Conservation (phyloP, 2,797 vertebrate genomes). For the Xenentodon cancila region DNA sequence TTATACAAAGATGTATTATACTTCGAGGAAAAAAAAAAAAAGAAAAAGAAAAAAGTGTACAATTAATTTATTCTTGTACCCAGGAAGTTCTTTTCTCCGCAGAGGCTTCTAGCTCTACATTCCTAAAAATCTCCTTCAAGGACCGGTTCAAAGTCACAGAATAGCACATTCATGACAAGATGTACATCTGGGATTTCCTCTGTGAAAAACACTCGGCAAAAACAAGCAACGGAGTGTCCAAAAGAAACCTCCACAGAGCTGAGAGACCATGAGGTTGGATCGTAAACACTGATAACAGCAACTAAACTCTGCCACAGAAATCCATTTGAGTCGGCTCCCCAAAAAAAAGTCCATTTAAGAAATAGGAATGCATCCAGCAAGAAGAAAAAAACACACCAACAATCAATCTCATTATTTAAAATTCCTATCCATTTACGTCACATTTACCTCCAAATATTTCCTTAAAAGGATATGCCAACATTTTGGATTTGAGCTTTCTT, state of each 20-base stretch:
- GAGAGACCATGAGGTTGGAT: neutral
- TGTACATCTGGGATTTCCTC: slow-evolving; percentile 8
- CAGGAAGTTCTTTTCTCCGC: neutral
- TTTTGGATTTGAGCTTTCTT: too few relatives aligned
- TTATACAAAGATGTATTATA: slow-evolving; percentile 11
- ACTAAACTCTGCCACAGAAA: neutral
- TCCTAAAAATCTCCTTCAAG: neutral
- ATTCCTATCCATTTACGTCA: too few relatives aligned
- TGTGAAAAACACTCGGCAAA: neutral
- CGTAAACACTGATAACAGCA: slow-evolving; percentile 3
- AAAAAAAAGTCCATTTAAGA: too few relatives aligned
- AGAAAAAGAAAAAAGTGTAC: too few relatives aligned
- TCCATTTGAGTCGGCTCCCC: neutral
- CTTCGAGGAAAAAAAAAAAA: slow-evolving; percentile 11
- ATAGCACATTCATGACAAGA: neutral
- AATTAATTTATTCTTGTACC: neutral
- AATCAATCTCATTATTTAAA: too few relatives aligned
- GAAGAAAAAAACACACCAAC: too few relatives aligned
- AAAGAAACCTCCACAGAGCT: neutral
- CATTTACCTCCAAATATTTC: too few relatives aligned
- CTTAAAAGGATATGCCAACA: too few relatives aligned
- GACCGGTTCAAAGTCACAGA: neutral
- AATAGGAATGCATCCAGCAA: too few relatives aligned
- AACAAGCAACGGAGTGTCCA: neutral
- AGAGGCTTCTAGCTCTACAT: neutral